A percentile compares a stretch with the other conserved stretches of the same genome.
These are phyloP conservation scores for Melozone crissalis DNA, from an alignment of 2,113 vertebrate genomes.

Conservation along the genomic window DNA sequence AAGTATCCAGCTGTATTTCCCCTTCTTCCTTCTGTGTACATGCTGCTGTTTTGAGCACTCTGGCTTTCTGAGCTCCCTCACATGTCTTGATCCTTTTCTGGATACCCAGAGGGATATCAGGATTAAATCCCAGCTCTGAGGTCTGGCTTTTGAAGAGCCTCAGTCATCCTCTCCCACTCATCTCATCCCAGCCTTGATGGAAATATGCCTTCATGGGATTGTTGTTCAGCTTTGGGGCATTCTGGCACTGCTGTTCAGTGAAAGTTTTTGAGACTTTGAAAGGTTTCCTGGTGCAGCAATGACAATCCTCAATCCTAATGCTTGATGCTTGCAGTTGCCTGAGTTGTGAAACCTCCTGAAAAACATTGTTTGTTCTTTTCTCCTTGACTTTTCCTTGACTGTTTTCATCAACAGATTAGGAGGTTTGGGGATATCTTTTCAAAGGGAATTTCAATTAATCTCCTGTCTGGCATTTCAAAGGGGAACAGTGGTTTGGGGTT, in stretches of 20 bases:
- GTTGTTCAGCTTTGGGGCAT: not conserved
- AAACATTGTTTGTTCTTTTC: not conserved
- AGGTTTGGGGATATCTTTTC: not conserved
- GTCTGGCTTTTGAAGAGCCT: not conserved
- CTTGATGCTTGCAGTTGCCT: not conserved
- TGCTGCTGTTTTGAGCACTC: not conserved
- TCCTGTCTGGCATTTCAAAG: not conserved
- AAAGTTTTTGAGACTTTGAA: not conserved
- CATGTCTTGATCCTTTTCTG: not conserved
- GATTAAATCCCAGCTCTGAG: not conserved
- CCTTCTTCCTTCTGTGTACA: not conserved
- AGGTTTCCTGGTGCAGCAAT: not conserved
- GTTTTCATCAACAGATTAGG: not conserved
- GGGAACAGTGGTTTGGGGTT: fast-evolving
- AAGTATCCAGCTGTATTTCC: not conserved
- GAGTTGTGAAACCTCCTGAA: not conserved
- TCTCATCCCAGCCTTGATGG: not conserved
- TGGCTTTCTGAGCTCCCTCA: not conserved
- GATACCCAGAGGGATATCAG: not conserved
- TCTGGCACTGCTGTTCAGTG: not conserved
- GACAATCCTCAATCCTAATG: not conserved
- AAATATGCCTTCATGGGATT: not conserved
- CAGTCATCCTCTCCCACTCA: not conserved
- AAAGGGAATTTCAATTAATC: not conserved
- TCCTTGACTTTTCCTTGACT: not conserved